These are phyloP conservation scores for Plecotus auritus DNA, from an alignment of 2,113 vertebrate genomes.

Conservation along the genomic window DNA sequence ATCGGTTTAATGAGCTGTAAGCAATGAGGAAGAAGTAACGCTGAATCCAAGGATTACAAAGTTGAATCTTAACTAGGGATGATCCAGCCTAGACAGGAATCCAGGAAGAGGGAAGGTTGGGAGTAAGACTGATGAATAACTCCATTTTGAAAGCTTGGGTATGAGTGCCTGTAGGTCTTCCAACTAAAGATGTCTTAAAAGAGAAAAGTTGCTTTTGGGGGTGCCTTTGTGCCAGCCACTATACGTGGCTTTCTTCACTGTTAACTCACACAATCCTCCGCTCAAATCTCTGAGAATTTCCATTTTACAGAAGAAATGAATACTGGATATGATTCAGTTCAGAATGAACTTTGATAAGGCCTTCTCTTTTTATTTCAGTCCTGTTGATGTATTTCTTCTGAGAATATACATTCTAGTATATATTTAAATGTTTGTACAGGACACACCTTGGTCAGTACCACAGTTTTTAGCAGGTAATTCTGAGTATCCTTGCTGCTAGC, in stretches of 20 bases:
- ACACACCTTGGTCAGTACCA: not conserved
- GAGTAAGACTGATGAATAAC: not conserved
- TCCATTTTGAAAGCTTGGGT: not conserved
- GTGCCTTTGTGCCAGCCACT: not conserved
- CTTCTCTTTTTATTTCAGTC: not conserved
- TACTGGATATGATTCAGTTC: not conserved
- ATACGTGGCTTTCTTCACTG: not conserved
- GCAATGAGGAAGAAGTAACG: not conserved
- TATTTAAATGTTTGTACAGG: not conserved
- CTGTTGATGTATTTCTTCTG: not conserved
- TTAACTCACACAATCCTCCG: not conserved
- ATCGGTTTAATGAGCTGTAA: not conserved
- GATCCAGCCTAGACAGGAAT: not conserved
- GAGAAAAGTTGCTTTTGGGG: not conserved
- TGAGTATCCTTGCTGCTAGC: not conserved
- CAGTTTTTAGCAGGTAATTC: not conserved
- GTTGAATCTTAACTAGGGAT: not conserved
- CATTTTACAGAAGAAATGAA: not conserved
- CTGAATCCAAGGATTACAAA: not conserved
- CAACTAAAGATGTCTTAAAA: not conserved
- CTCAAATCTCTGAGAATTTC: not conserved
- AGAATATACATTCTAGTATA: not conserved
- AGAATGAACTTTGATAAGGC: not conserved
- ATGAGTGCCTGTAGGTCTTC: not conserved
- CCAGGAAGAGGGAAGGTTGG: not conserved